Percentiles rank a stretch among this genome's conserved stretches.
phyloP scores from a whole-genome alignment of 53 echinoderm and acorn worm species.

The Echinometra lucunter region DNA sequence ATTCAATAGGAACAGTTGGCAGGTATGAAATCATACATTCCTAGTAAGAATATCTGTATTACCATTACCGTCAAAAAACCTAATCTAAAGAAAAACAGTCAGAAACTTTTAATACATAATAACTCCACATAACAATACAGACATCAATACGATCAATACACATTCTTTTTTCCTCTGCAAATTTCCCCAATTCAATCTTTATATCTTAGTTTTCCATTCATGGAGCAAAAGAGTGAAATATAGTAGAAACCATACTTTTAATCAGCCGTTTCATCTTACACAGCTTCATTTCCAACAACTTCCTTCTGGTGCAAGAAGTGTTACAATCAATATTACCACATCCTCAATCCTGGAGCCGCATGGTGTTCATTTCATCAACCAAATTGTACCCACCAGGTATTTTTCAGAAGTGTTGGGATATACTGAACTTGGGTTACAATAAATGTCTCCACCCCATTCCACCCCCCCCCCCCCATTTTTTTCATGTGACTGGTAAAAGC shows the following conservation, averaged over 20 bases:
- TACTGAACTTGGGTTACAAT: neutral
- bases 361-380: conserved; percentile 37
- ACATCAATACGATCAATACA: neutral
- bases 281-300: conserved; percentile 49
- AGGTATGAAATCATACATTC: too few species aligned
- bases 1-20: too few species aligned
- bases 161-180: neutral
- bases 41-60: too few species aligned
- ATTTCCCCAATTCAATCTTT: neutral
- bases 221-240: neutral
- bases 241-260: neutral
- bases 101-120: too few species aligned
- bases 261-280: conserved; percentile 48
- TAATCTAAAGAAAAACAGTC: too few species aligned
- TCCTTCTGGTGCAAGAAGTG: conserved; percentile 20
- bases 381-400: conserved; percentile 38
- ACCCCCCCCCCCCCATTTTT: neutral
- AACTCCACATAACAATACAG: too few species aligned
- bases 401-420: neutral
- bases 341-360: conserved; percentile 20
- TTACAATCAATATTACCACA: conserved; percentile 49
- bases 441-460: neutral
- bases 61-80: too few species aligned
- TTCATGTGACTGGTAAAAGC: neutral
- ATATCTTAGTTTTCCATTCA: neutral